These are phyloP conservation scores for Salpingus planirostris DNA, from an alignment of 2,888 invertebrate genomes.

Conservation along the genomic window DNA sequence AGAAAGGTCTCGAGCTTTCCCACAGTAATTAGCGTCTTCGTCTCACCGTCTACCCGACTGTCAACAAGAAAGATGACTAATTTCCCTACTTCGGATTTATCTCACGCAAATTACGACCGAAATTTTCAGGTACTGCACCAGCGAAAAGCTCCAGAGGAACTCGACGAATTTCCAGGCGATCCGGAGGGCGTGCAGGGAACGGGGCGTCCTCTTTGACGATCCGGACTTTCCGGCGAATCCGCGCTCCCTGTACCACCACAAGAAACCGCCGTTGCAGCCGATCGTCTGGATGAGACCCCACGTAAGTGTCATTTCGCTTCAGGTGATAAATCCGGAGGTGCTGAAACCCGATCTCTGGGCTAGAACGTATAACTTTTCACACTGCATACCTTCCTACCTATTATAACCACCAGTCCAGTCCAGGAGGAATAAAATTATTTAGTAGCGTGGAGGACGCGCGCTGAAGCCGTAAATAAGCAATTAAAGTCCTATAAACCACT, in stretches of 20 bases:
- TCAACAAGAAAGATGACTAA: no score
- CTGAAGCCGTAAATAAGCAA: slow-evolving; percentile 18
- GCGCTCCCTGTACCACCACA: slow-evolving; percentile 48
- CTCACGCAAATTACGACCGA: not conserved
- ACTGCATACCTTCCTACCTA: no score
- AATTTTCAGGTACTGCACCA: slow-evolving; percentile 44
- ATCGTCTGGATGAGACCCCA: slow-evolving; percentile 60
- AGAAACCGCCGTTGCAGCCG: slow-evolving; percentile 47
- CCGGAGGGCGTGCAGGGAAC: slow-evolving; percentile 46
- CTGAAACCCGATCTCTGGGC: no score
- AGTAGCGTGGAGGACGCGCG: slow-evolving; percentile 6
- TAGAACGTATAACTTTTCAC: no score
- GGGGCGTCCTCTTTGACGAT: slow-evolving; percentile 53
- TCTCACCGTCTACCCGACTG: no score
- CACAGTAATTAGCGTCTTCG: no score
- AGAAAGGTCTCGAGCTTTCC: no score
- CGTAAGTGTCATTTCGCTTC: no score
- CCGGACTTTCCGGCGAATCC: slow-evolving; percentile 50
- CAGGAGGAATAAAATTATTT: slow-evolving; percentile 8
- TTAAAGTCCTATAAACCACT: no score
- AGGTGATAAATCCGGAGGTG: no score
- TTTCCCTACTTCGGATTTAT: no score
- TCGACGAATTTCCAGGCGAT: slow-evolving; percentile 45
- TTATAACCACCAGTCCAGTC: not conserved
- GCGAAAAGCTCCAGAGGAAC: slow-evolving; percentile 40